Percentiles rank a stretch among this genome's conserved stretches.
These are phyloP conservation scores for Ptilorrhoa leucosticta DNA, from an alignment of 2,113 vertebrate genomes.

Conservation along the genomic window DNA sequence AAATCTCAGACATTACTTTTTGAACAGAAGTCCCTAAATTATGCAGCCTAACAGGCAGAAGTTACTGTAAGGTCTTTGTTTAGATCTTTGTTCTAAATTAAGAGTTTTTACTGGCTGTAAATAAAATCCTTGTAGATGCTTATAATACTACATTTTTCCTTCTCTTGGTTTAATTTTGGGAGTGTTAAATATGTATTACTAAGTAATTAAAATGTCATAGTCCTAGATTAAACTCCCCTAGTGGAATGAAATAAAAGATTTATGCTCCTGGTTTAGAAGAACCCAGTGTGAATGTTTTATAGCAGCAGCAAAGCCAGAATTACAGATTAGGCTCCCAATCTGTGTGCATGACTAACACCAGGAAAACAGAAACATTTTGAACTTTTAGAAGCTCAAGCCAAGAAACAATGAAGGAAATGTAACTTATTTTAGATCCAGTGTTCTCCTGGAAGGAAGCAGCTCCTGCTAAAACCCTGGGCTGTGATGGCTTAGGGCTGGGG, in stretches of 20 bases:
- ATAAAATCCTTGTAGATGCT: neutral
- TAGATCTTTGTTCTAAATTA: neutral
- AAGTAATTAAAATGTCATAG: conserved; percentile 19
- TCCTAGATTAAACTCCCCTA: neutral
- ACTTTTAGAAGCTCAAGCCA: neutral
- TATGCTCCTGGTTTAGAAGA: neutral
- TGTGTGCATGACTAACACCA: neutral
- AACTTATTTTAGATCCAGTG: neutral
- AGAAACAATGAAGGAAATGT: neutral
- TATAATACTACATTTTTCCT: neutral
- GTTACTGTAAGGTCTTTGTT: neutral
- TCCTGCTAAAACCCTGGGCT: neutral
- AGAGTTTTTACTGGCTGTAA: neutral
- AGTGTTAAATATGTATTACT: conserved; percentile 8
- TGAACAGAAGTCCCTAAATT: neutral
- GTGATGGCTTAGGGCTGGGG: neutral
- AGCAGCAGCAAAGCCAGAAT: conserved; percentile 43
- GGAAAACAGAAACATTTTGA: neutral
- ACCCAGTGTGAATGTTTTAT: neutral
- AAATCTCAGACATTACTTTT: neutral
- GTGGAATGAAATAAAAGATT: conserved; percentile 9
- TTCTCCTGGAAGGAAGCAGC: neutral
- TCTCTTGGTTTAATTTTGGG: neutral
- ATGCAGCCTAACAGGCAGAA: neutral
- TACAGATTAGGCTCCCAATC: conserved; percentile 7